phyloP scores from a whole-genome alignment of 2,113 vertebrate species.

The Garra rufa region DNA sequence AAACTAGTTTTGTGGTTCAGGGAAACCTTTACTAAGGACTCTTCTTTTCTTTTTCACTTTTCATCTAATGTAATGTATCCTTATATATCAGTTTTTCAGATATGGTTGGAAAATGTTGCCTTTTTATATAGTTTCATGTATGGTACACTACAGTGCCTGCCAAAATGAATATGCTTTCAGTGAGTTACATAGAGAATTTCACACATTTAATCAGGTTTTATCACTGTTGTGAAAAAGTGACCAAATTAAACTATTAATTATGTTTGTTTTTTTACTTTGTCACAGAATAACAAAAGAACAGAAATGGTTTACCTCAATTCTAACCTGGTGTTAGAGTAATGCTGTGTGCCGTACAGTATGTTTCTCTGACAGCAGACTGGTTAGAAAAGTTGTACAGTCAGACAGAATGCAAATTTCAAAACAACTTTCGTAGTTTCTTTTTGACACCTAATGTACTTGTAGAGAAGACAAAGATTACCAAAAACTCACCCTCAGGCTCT shows the following conservation, averaged over 20 bases:
- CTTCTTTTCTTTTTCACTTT: no score
- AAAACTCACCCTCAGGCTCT: conserved; percentile 1
- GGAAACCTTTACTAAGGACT: no score
- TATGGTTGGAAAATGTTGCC: no score
- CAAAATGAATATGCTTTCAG: background rate
- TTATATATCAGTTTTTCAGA: no score
- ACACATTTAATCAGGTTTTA: background rate
- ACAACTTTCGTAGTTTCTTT: background rate
- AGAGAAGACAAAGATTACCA: background rate
- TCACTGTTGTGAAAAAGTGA: background rate
- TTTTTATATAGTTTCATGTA: no score
- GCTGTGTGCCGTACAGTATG: background rate
- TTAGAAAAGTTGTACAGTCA: background rate
- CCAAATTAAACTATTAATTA: background rate
- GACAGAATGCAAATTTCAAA: background rate
- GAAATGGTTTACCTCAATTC: background rate
- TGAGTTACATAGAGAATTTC: background rate
- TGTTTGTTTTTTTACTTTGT: no score
- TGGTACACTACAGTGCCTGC: background rate
- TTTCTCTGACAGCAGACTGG: background rate
- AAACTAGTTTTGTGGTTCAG: no score
- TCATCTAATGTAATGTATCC: no score
- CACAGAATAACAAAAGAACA: background rate
- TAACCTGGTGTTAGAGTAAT: background rate
- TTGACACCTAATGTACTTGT: background rate